Evolutionary conservation across 1,140 invertebrate genomes (phyloP).

Genomic region (Hyles vespertilio): DNA sequence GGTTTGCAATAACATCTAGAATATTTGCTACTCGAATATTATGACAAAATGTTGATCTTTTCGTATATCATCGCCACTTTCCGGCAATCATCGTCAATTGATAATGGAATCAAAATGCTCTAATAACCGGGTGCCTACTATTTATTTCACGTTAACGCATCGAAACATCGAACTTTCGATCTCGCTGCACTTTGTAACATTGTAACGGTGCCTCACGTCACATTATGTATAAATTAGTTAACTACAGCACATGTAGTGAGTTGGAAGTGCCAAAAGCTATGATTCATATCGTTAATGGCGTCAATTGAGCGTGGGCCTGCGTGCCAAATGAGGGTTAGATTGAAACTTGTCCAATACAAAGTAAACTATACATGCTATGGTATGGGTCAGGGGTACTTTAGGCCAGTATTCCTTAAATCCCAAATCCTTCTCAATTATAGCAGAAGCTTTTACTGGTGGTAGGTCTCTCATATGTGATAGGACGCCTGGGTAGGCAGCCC

Average conservation of each 20-base stretch:
- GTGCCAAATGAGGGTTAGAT: slow-evolving; percentile 21
- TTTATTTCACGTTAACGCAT: no score
- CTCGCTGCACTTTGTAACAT: slow-evolving; percentile 12
- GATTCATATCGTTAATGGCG: slow-evolving; percentile 18
- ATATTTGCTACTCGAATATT: no score
- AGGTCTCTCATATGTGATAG: no score
- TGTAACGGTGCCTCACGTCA: slow-evolving; percentile 3
- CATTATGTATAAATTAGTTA: slow-evolving; percentile 9
- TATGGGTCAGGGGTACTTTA: no score
- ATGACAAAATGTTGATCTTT: no score
- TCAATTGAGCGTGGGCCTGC: slow-evolving; percentile 9
- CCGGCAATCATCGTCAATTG: no score
- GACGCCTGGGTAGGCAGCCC: no score
- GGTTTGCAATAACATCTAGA: no score
- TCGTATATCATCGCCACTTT: no score
- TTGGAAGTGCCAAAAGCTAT: slow-evolving; percentile 19
- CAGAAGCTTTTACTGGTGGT: no score
- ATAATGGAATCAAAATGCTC: neutral
- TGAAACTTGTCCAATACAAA: slow-evolving; percentile 5
- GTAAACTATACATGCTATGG: neutral
- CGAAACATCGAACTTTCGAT: slow-evolving; percentile 13
- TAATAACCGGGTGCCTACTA: neutral
- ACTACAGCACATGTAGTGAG: neutral
- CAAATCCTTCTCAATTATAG: no score
- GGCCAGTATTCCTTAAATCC: no score